Percentiles rank a stretch among this genome's conserved stretches.
Conservation (phyloP, 2,888 invertebrate genomes). For the Aplocera efformata region DNA sequence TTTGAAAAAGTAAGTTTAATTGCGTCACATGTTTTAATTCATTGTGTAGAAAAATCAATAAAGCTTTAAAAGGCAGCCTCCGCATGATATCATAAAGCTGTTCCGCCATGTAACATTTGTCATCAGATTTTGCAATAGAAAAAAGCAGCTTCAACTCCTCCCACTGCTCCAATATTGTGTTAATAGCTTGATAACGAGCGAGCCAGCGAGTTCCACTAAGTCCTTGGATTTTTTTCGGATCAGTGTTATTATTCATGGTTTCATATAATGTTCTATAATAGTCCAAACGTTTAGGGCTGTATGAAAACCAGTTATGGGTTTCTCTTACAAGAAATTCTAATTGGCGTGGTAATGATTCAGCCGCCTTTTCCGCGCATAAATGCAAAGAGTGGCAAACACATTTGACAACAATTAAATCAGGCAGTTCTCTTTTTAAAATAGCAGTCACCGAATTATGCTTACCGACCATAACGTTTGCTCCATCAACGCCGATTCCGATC, state of each 20-base stretch:
- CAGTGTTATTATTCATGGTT: slow-evolving; percentile 6
- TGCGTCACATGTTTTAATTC: slow-evolving; percentile 9
- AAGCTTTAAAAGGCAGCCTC: slow-evolving; percentile 6
- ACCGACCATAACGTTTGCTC: slow-evolving; percentile 9
- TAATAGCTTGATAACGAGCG: slow-evolving; percentile 13
- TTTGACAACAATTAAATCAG: slow-evolving; percentile 10
- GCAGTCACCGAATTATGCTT: slow-evolving; percentile 8
- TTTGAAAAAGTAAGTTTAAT: slow-evolving; percentile 13
- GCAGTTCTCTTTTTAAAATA: slow-evolving; percentile 9
- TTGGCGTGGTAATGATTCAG: slow-evolving; percentile 14
- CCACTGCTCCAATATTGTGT: slow-evolving; percentile 13
- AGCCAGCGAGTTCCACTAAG: slow-evolving; percentile 12
- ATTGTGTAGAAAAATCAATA: slow-evolving; percentile 5
- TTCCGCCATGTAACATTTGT: slow-evolving; percentile 14
- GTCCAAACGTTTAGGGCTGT: slow-evolving; percentile 12
- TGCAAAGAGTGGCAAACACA: slow-evolving; percentile 12
- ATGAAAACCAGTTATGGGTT: slow-evolving; percentile 15
- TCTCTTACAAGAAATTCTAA: slow-evolving; percentile 14
- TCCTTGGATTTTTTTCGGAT: slow-evolving; percentile 11
- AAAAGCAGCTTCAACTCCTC: slow-evolving; percentile 16
- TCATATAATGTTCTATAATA: slow-evolving; percentile 7
- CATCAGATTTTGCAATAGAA: slow-evolving; percentile 8
- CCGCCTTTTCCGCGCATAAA: slow-evolving; percentile 15
- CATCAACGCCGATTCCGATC: slow-evolving; percentile 1
- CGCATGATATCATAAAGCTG: slow-evolving; percentile 10